A percentile compares a stretch with the other conserved stretches of the same genome.
Conservation (phyloP, 1,140 invertebrate species). For the Galleria mellonella region DNA sequence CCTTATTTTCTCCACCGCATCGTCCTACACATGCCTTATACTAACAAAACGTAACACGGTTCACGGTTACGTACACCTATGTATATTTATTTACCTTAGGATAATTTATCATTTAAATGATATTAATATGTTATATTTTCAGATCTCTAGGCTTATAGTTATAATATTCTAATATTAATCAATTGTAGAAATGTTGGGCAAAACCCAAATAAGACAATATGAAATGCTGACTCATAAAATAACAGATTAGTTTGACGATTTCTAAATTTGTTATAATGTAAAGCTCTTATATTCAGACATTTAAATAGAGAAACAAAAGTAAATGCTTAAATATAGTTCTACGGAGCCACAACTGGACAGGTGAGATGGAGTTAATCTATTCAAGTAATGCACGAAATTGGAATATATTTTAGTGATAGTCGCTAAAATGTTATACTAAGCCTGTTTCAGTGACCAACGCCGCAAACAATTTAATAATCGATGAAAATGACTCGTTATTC, state of each 20-base stretch:
- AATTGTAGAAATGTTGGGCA: background rate
- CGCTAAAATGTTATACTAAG: constrained; percentile 10
- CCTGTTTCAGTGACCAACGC: constrained; percentile 33
- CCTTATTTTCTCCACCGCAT: background rate
- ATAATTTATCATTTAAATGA: background rate
- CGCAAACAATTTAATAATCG: background rate
- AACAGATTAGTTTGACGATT: too few relatives aligned
- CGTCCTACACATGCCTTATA: constrained; percentile 2
- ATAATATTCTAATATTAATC: background rate
- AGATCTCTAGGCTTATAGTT: constrained; percentile 2
- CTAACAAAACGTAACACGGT: constrained; percentile 10
- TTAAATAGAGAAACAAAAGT: too few relatives aligned
- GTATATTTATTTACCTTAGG: constrained; percentile 1
- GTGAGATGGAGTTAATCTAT: background rate
- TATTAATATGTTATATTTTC: constrained; percentile 1
- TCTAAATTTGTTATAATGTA: too few relatives aligned
- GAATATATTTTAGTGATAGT: constrained; percentile 6
- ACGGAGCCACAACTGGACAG: too few relatives aligned
- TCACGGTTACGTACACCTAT: background rate
- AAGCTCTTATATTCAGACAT: too few relatives aligned
- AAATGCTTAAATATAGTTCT: too few relatives aligned
- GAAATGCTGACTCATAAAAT: too few relatives aligned
- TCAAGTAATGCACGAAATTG: background rate
- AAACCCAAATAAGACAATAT: too few relatives aligned
- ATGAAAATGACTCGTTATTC: background rate